Evolutionary conservation across 2,888 invertebrate genomes (phyloP), one percentile per base, ranked within the genome.

Genomic region (Lasioglossum malachurum): DNA sequence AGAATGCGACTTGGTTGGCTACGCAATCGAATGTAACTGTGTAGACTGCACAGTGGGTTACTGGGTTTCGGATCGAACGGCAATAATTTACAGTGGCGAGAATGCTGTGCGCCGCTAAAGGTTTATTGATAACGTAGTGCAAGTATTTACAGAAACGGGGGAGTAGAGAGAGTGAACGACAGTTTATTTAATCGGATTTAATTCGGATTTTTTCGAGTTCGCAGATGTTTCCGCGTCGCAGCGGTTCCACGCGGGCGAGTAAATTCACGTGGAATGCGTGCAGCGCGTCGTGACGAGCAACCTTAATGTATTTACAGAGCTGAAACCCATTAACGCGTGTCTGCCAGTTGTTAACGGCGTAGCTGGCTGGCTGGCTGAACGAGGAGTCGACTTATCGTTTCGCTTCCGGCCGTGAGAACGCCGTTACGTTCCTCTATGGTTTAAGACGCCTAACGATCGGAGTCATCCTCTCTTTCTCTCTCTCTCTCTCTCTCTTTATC

Each of bases 271-370:
- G 75, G 71, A 82, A 83, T 83, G 69, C 83, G 74, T 75, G 69
- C 73, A 53, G 31, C 60, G 44, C 67, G 84, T 82, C 82, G 84
- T 84, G 84, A 86, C 88, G 86, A 80, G 88, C 83, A 84, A 80
- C 87, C 83, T 92, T 92, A 92, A 93, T 93, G 92, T 93, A 93
- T 93, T 93, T 93, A 92, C 93, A 92, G 89, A 93, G 90, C 91
- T 90, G 92, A 92, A 92, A 92, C 87, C 91, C 93, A 92, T 93
- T 93, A 92, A 93, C 91, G 91, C 90, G 87, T 89, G 91, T 92
- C 90, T 90, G 91, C 89, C 89, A 88, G 92, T 92, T 91, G 91
- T 92, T 92, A 92, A 91, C 91, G 91, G 87, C 88, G 75, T 64
- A 86, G 83, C 78, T 88, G 88, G 82, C 53, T 76, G 78, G 57